These are phyloP conservation scores for Zaprionus capensis DNA, from an alignment of 1,140 invertebrate species.

Conservation along the genomic window DNA sequence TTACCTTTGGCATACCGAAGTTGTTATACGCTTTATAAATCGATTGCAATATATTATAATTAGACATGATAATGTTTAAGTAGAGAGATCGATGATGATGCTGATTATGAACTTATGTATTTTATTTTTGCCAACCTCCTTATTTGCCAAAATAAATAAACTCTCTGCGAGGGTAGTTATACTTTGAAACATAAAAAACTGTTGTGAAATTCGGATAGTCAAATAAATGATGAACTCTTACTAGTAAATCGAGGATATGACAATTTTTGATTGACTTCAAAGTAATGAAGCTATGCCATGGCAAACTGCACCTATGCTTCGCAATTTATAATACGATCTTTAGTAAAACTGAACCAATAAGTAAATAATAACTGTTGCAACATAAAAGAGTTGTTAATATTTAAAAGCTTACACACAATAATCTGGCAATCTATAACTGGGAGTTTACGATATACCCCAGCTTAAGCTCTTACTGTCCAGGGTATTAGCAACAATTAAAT, in stretches of 20 bases:
- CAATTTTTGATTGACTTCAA: constrained; percentile 30
- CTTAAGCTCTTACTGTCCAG: neutral
- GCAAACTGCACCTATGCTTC: neutral
- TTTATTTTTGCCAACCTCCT: too few relatives aligned
- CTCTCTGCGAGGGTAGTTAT: too few relatives aligned
- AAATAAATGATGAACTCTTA: constrained; percentile 57
- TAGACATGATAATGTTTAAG: too few relatives aligned
- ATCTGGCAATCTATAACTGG: neutral
- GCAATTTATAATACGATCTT: neutral
- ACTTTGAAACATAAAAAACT: neutral
- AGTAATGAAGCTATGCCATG: neutral
- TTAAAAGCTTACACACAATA: too few relatives aligned
- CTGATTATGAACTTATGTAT: too few relatives aligned
- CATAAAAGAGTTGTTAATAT: too few relatives aligned
- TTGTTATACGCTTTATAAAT: neutral
- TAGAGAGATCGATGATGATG: too few relatives aligned
- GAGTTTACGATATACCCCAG: neutral
- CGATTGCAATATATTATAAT: too few relatives aligned
- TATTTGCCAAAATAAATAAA: too few relatives aligned
- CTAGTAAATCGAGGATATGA: constrained; percentile 55
- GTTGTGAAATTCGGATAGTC: constrained; percentile 49
- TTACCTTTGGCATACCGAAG: neutral
- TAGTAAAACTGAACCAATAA: too few relatives aligned
- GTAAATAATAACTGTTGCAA: too few relatives aligned
- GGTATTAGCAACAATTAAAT: neutral